Base-by-base conservation (phyloP, 2,113 vertebrate species). In the Phalacrocorax aristotelis region DNA sequence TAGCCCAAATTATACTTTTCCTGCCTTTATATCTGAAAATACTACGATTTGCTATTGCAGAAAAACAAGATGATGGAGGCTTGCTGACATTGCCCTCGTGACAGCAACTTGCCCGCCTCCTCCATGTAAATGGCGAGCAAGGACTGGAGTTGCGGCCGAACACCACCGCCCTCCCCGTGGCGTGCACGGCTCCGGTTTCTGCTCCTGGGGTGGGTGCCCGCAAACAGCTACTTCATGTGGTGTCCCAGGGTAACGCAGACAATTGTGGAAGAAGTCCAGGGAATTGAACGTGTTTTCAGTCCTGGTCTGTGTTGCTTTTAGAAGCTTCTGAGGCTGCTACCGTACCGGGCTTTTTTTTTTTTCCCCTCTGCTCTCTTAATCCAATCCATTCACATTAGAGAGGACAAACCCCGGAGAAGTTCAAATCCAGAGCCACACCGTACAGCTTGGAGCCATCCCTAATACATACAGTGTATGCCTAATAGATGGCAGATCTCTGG, bases 101-200 rank as follows among this genome's bases (percentile, higher is more conserved):
- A 6, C 6, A 3, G 64, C 19, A 15, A 9, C 46, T 29, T 42
- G 40, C 70, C 18, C 5, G 8, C 7, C 2, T n/a, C 29, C 69
- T 26, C 65, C 25, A 0, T 9, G n/a, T 7, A 2, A 25, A 22
- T 0, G 7, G 4, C 4, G 5, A 29, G 40, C 4, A 10, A 57
- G 79, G 83, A 4, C 54, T 54, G 55, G 38, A 62, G 40, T 34
- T 40, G 62, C 40, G 61, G 22, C 10, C 52, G 7, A 0, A 18
- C 27, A 34, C 36, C 49, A 48, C 44, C 58, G 4, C 36, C 22
- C 27, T 36, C 15, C 25, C 25, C 0, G 0, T 25, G 40, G 13
- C 3, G 6, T 51, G 20, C 0, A 0, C 5, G 42, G 52, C 75
- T 79, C 34, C 58, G 13, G 48, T 9, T 38, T 13, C 20, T 19